Evolutionary conservation across 2,888 invertebrate species (phyloP), one percentile per base, ranked within the genome.

Genomic region (Chrysina gloriosa): DNA sequence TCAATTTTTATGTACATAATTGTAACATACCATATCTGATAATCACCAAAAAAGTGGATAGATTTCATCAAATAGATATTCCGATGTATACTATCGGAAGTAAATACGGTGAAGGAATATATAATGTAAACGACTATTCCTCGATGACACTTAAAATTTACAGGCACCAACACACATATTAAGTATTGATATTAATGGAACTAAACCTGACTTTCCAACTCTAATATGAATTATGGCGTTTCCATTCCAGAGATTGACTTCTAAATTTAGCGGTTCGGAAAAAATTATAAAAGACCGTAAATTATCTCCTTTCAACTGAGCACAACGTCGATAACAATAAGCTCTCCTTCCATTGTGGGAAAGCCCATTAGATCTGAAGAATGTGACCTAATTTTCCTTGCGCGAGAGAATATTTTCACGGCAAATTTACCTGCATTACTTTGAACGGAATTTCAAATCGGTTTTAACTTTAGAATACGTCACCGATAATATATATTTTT

Each of bases 301-400:
- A 58, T 58, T 58, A 58, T 58, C 58, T 58, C 42, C 27, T 42
- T 58, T 58, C 42, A 58, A 14, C 58, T 11, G 23, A 52, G 36
- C 52, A 16, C 36, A 7, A 52, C 50, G 23, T 64, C 64, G 52
- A 58, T 58, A 36, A 58, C 66, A 58, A 52, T 66, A 58, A 66
- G 58, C 54, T 42, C 52, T 36, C 50, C 36, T 36, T 52, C 29
- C 54, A 50, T 63, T 67, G 52, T 63, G 7, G 42, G 50, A 54
- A 67, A 52, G 63, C 42, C 67, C 47, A 50, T 67, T 63, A 67
- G 29, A 58, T 47, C 45, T 31, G 31, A 58, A 58, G 67, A 67
- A 67, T 67, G 48, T 63, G 67, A 50, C 63, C 63, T 67, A 67
- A 67, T 67, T 63, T 67, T 47, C 19, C 5, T 31, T 11, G 31